Conservation (phyloP, 2,888 invertebrate genomes). For the Heteromyza rotundicornis region DNA sequence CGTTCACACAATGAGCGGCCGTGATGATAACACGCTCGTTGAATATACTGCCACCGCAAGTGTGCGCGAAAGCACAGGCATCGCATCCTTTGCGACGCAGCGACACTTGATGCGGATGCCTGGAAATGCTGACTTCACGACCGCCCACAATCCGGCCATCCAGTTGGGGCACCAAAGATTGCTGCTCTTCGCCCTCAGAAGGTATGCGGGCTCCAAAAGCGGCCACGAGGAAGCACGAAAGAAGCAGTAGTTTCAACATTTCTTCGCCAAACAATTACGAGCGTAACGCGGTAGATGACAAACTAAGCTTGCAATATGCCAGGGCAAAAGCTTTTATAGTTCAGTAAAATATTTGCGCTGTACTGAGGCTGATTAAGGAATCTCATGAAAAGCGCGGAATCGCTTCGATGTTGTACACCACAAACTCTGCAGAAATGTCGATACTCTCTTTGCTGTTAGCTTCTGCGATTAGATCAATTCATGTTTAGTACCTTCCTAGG, state of each 20-base stretch:
- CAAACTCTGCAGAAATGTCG: too few species aligned
- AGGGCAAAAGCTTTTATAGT: too few species aligned
- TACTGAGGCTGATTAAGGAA: too few species aligned
- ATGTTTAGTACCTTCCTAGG: too few species aligned
- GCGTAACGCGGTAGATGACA: too few species aligned
- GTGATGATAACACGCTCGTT: constrained; percentile 40
- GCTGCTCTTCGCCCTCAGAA: too few species aligned
- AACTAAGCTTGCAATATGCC: too few species aligned
- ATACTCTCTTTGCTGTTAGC: too few species aligned
- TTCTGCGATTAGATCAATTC: too few species aligned
- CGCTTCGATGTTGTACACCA: too few species aligned
- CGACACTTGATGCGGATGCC: constrained; percentile 45
- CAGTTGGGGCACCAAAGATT: background rate
- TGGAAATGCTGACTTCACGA: constrained; percentile 33
- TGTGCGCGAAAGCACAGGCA: constrained; percentile 34
- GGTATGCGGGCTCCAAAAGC: background rate
- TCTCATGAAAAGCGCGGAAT: too few species aligned
- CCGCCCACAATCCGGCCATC: constrained; percentile 51
- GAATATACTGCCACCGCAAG: constrained; percentile 37
- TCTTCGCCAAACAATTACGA: background rate
- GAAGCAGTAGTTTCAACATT: background rate
- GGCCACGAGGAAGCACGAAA: background rate
- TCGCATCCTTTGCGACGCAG: constrained; percentile 37
- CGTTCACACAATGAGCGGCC: constrained; percentile 53
- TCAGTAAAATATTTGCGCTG: too few species aligned